Evolutionary conservation across 2,113 vertebrate genomes (phyloP), one percentile per base, ranked within the genome.

Genomic region (Meleagris gallopavo): DNA sequence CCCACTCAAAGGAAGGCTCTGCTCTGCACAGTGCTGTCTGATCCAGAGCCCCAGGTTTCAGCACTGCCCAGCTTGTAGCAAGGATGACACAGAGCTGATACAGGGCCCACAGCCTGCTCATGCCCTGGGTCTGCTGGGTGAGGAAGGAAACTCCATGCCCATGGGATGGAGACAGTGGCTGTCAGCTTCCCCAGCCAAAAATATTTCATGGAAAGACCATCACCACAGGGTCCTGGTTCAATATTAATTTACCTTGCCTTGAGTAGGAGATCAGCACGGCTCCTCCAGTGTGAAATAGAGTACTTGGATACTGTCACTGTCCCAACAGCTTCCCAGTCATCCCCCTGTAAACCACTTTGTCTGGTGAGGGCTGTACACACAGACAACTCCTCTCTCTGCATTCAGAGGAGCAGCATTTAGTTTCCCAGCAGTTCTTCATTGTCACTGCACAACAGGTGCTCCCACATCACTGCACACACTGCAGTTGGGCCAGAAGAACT

Each of bases 1-100:
- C 40, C 80, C 18, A n/a, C 30, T 29, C 19, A 18, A 7, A 46
- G 36, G 50, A 38, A 58, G 55, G 55, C 55, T 57, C 30, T n/a
- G 22, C n/a, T 48, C 55, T n/a, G 34, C n/a, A 43, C 22, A 27
- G 6, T 9, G 66, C 16, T 52, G 11, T 19, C 36, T 22, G 3
- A 17, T 41, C 46, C 3, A 2, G 67, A 67, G 64, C 9, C 65
- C 60, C 32, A 41, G 6, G 9, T 3, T 36, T 17, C 10, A 38
- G 52, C n/a, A 6, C 10, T 10, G 34, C 41, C 60, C 27, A 10
- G 17, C 57, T 41, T 27, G 1, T 0, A 6, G 46, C 14, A 36
- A 27, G 13, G 19, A 32, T 1, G 2, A 3, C 0, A 0, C 1
- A 29, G 62, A 16, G 36, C 34, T 50, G 43, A 32, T 19, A 3